Evolutionary conservation across 1,140 invertebrate species (phyloP), one percentile per base, ranked within the genome.

Genomic region (Colletes gigas): DNA sequence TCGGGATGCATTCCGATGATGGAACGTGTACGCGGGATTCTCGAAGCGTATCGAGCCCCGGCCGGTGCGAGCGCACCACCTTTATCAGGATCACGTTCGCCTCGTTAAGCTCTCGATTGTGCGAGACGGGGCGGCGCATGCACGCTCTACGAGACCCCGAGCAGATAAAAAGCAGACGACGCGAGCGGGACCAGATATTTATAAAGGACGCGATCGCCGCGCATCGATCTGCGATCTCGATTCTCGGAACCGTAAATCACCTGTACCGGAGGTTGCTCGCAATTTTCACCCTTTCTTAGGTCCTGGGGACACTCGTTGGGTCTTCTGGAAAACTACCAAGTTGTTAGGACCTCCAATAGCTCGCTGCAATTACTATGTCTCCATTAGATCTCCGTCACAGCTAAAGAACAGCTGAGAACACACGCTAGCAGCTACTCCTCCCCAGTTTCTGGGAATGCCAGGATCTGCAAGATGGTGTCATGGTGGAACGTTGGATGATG

Each of bases 91-190:
- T 78, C 75, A 78, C 75, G 77, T 72, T 72, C 59, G 44, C 68
- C 77, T 78, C 77, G 77, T 78, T 78, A 78, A 55, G 68, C 59
- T 72, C 77, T 63, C 77, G 77, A 78, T 78, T 72, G 69, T 78
- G 69, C 69, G 77, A 52, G 77, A 72, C 77, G 59, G 55, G 30
- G 14, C 21, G 75, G 30, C 67, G 47, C 76, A 52, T 71, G 50
- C 68, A 21, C 66, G 47, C 3, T 52, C 21, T n/a, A 19, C 71
- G 19, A 50, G 14, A n/a, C 6, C 5, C n/a, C 47, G 19, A 7
- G 21, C 44, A 15, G 59, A 78, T 71, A 78, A 78, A 78, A 72
- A 71, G 59, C 68, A 72, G 69, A 78, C 47, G 47, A 73, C 66
- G 75, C 65, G 66, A 50, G 44, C 75, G 66, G 75, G 39, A 70